Evolutionary conservation across 2,888 invertebrate species (phyloP).

Genomic region (Drosophila rubida): DNA sequence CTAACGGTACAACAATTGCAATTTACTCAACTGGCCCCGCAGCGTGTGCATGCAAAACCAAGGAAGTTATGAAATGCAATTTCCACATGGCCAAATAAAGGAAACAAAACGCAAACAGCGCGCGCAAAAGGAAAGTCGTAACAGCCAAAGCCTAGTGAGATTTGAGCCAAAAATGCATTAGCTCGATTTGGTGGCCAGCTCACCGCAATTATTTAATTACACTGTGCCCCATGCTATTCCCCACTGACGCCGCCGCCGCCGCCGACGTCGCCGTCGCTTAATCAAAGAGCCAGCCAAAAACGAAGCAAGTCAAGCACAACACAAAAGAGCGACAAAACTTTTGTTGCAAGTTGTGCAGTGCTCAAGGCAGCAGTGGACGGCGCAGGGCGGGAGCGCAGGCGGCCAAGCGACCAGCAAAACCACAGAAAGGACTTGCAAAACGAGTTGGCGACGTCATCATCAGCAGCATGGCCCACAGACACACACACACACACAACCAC

Average conservation of each 20-base stretch:
- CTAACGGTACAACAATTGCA: background rate
- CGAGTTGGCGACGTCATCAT: conserved; percentile 30
- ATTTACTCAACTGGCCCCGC: conserved; percentile 47
- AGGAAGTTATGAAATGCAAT: conserved; percentile 70
- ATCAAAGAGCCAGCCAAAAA: conserved; percentile 64
- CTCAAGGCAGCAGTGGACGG: background rate
- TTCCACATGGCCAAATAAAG: conserved; percentile 59
- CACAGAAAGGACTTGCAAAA: conserved; percentile 32
- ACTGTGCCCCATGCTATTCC: conserved; percentile 34
- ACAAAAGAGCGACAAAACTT: conserved; percentile 64
- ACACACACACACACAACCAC: conserved; percentile 35
- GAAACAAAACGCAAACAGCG: conserved; percentile 36
- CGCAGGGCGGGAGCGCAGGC: conserved; percentile 49
- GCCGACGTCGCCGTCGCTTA: conserved; percentile 33
- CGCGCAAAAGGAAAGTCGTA: conserved; percentile 50
- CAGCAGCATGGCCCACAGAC: conserved; percentile 37
- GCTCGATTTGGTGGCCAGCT: conserved; percentile 68
- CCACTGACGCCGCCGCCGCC: conserved; percentile 4
- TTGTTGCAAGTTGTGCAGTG: conserved; percentile 70
- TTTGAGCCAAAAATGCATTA: conserved; percentile 70
- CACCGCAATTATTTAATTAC: conserved; percentile 78
- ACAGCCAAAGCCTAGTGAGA: conserved; percentile 47
- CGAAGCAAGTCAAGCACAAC: conserved; percentile 35
- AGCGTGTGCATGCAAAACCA: conserved; percentile 40
- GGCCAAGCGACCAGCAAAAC: conserved; percentile 48